phyloP scores from a whole-genome alignment of 2,113 vertebrate genomes.

The Amphiprion ocellaris region DNA sequence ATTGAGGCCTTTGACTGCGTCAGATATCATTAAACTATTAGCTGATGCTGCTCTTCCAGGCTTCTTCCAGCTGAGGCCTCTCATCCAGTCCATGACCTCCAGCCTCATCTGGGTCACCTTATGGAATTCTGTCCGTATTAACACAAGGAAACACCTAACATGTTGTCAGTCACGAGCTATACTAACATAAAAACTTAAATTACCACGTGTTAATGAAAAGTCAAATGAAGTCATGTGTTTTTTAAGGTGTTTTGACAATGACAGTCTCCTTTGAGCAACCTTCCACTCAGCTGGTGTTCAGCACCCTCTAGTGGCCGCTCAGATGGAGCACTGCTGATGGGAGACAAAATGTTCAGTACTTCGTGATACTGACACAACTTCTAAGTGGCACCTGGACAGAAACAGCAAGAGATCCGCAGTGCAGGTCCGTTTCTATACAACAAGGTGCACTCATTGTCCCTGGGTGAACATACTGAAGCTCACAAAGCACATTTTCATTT shows the following conservation, averaged over 20 bases:
- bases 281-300: slow-evolving; percentile 23
- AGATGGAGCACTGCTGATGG: background rate
- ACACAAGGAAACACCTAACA: too few species aligned
- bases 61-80: slow-evolving; percentile 37
- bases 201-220: slow-evolving; percentile 54
- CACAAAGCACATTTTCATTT: background rate
- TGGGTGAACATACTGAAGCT: too few species aligned
- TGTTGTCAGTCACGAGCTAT: background rate
- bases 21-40: slow-evolving; percentile 35
- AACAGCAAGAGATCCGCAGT: background rate
- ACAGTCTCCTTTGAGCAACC: slow-evolving; percentile 54
- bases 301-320: slow-evolving; percentile 63
- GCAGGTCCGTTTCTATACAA: background rate
- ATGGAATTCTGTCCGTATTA: too few species aligned
- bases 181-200: slow-evolving; percentile 24
- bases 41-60: slow-evolving; percentile 3
- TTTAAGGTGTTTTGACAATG: slow-evolving; percentile 78
- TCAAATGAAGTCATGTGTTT: slow-evolving; percentile 74
- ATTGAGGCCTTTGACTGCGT: slow-evolving; percentile 32
- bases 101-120: background rate
- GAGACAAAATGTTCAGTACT: background rate
- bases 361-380: slow-evolving; percentile 9
- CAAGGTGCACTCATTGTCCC: too few species aligned
- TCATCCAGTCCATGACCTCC: slow-evolving; percentile 11
- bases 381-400: slow-evolving; percentile 4